Base-by-base conservation (phyloP, 2,113 vertebrate species). In the Cromileptes altivelis region DNA sequence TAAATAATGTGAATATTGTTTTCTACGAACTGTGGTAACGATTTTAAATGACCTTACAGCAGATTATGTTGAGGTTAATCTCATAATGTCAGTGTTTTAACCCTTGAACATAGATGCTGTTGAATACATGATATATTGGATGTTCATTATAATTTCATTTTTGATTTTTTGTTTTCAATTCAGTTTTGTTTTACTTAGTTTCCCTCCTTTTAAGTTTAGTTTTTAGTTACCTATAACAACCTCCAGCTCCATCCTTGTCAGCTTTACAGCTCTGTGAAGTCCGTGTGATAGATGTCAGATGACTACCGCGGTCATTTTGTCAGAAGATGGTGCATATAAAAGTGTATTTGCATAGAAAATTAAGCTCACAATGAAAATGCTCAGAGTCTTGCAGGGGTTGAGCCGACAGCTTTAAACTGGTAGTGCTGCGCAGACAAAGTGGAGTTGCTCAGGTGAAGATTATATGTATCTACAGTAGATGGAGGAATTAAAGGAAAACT, bases 341-440 rank as follows among this genome's bases (percentile, higher is more conserved):
- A 3, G 58, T 50, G 12, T 53, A 64, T 89, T 89, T 85, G 52
- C 70, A 71, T 78, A 19, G 53, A 50, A 81, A 76, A 88, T 37
- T 52, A 50, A 68, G 50, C 2, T 1, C 8, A 57, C 14, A 47
- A 49, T 53, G 33, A 60, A 50, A 78, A 23, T 40, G 40, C 10
- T 21, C 10, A 21, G 9, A 72, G n/a, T 19, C 21, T 62, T 47
- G 18, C 5, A 47, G n/a, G 27, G 1, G 27, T 18, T 50, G 6
- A 23, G 67, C 25, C 27, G 6, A 57, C 2, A 19, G 37, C 49
- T 63, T 49, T 15, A 37, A 50, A 74, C 45, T 7, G 12, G 12
- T 47, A 18, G 23, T 37, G 57, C 19, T 80, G 52, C 73, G 45
- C 42, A 75, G 37, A 71, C 10, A 33, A 74, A 53, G 6, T 23